A percentile compares a stretch with the other conserved stretches of the same genome.
Evolutionary conservation across 1,140 invertebrate species (phyloP).

Genomic region (Chrysopa pallens): DNA sequence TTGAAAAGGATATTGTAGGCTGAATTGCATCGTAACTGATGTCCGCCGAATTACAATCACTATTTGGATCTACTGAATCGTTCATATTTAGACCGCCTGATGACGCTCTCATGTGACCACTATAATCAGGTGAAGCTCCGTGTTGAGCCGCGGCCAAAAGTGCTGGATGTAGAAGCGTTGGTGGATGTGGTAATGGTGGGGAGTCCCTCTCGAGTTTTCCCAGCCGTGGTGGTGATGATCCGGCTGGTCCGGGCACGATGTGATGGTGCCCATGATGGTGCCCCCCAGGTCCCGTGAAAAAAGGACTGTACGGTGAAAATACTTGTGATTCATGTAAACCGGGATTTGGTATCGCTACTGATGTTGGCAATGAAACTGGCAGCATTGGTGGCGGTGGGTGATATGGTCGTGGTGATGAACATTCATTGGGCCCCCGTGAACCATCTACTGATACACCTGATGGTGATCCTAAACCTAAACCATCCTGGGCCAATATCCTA

Average conservation of each 20-base stretch:
- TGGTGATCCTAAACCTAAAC: slow-evolving; percentile 11
- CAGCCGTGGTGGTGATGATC: slow-evolving; percentile 29
- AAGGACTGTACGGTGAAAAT: slow-evolving; percentile 76
- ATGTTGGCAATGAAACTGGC: slow-evolving; percentile 73
- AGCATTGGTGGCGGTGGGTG: slow-evolving; percentile 65
- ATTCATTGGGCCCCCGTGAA: slow-evolving; percentile 27
- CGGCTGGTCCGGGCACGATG: slow-evolving; percentile 25
- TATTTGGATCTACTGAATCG: slow-evolving; percentile 63
- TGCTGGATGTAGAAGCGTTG: slow-evolving; percentile 59
- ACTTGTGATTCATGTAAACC: slow-evolving; percentile 88
- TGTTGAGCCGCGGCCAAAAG: slow-evolving; percentile 61
- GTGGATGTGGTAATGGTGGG: slow-evolving; percentile 56
- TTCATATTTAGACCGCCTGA: slow-evolving; percentile 30
- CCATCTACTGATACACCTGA: slow-evolving; percentile 37
- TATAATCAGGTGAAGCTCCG: slow-evolving; percentile 52
- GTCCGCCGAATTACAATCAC: slow-evolving; percentile 75
- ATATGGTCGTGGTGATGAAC: slow-evolving; percentile 49
- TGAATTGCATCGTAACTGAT: slow-evolving; percentile 76
- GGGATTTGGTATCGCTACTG: slow-evolving; percentile 90
- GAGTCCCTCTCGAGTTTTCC: slow-evolving; percentile 54
- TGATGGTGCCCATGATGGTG: slow-evolving; percentile 34
- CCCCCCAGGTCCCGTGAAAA: slow-evolving; percentile 43
- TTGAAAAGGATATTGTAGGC: slow-evolving; percentile 87
- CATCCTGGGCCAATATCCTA: slow-evolving; percentile 65
- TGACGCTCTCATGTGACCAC: slow-evolving; percentile 36